Conservation (phyloP, 2,888 invertebrate species). For the Tiphia femorata region DNA sequence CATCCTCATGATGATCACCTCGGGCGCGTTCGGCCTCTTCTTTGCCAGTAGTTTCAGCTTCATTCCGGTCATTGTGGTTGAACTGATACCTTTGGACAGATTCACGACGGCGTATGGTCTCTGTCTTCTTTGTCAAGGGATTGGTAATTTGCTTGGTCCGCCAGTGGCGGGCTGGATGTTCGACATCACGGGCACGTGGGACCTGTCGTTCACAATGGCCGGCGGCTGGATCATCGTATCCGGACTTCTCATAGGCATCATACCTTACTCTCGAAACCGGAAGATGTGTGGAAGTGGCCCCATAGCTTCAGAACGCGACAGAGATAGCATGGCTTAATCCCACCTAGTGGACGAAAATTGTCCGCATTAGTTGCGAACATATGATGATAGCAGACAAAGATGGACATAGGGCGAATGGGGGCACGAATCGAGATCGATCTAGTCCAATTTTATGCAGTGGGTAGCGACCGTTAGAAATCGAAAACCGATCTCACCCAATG, state of each 20-base stretch:
- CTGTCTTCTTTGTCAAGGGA: constrained; percentile 89
- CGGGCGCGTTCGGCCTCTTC: constrained; percentile 86
- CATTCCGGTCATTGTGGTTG: constrained; percentile 89
- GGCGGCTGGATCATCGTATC: constrained; percentile 86
- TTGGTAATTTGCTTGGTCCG: constrained; percentile 93
- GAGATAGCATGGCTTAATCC: too few species aligned
- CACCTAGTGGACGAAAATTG: too few species aligned
- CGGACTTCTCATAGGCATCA: constrained; percentile 77
- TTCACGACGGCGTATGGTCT: constrained; percentile 95
- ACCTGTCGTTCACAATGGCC: constrained; percentile 84
- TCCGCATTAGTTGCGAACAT: too few species aligned
- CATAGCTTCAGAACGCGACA: constrained; percentile 70
- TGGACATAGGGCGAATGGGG: too few species aligned
- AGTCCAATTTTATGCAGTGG: too few species aligned
- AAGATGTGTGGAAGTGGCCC: constrained; percentile 73
- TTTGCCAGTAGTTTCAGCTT: constrained; percentile 94
- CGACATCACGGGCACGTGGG: constrained; percentile 80
- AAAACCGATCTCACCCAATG: too few species aligned
- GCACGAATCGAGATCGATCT: too few species aligned
- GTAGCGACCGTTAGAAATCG: too few species aligned
- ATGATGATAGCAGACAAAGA: too few species aligned
- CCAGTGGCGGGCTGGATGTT: constrained; percentile 87
- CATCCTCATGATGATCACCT: constrained; percentile 70
- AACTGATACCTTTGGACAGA: constrained; percentile 88
- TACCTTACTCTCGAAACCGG: constrained; percentile 77